These are phyloP conservation scores for Drosophila tropicalis DNA, from an alignment of 1,140 invertebrate species.

Conservation along the genomic window DNA sequence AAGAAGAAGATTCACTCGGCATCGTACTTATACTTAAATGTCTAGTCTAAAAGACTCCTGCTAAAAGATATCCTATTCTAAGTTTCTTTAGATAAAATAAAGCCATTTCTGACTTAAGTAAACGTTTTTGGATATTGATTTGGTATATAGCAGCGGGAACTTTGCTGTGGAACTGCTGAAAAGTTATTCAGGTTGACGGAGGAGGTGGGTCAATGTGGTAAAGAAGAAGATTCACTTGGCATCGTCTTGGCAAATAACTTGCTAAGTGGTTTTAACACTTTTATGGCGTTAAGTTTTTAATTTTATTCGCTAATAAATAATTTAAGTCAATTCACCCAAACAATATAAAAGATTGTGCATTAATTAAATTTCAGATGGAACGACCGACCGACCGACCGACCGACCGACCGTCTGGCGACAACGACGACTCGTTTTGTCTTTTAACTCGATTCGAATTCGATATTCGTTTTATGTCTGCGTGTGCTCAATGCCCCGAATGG, in stretches of 20 bases:
- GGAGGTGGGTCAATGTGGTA: too few species aligned
- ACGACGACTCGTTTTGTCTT: constrained; percentile 54
- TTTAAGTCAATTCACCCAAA: constrained; percentile 74
- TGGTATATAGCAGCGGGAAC: constrained; percentile 15
- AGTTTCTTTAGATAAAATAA: constrained; percentile 44
- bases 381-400: not conserved
- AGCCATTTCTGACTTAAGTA: constrained; percentile 55
- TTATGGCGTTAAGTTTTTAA: constrained; percentile 82
- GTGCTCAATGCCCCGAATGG: constrained; percentile 6
- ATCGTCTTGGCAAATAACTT: constrained; percentile 75
- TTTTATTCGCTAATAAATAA: constrained; percentile 82
- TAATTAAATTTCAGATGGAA: constrained; percentile 66
- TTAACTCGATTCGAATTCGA: constrained; percentile 42
- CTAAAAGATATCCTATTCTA: too few species aligned
- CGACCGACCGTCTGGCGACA: not conserved
- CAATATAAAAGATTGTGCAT: constrained; percentile 72
- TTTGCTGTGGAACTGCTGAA: constrained; percentile 46
- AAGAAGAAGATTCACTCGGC: too few species aligned
- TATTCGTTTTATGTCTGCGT: constrained; percentile 49
- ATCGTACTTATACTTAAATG: too few species aligned
- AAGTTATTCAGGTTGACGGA: too few species aligned
- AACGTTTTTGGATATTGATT: constrained; percentile 45
- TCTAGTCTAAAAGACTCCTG: too few species aligned
- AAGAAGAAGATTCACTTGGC: constrained; percentile 8
- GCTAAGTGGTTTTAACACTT: constrained; percentile 83